Percentiles rank a stretch among this genome's conserved stretches.
Conservation (phyloP, 2,113 vertebrate species). For the Propithecus coquereli region DNA sequence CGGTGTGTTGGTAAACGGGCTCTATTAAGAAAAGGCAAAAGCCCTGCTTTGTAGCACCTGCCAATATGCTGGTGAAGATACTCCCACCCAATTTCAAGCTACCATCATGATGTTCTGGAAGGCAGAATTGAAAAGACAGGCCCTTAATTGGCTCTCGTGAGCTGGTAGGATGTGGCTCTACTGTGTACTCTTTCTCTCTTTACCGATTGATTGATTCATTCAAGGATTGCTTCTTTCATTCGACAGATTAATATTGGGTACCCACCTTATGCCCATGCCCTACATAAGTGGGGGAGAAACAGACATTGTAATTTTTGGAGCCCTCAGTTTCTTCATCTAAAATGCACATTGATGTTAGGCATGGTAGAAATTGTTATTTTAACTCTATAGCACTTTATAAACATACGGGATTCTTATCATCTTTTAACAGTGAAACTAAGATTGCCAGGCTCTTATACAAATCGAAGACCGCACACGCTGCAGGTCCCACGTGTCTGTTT, state of each 20-base stretch:
- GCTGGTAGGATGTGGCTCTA: background rate
- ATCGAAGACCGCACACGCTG: background rate
- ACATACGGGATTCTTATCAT: background rate
- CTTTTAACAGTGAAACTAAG: background rate
- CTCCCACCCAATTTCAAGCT: background rate
- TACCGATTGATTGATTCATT: background rate
- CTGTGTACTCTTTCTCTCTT: background rate
- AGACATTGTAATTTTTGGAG: background rate
- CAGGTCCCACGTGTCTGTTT: slow-evolving; percentile 32
- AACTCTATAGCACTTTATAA: background rate
- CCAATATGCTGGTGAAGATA: background rate
- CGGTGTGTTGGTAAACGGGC: background rate
- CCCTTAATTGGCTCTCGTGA: background rate
- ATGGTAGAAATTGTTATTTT: background rate
- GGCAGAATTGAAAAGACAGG: background rate
- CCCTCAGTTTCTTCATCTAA: background rate
- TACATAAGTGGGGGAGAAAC: background rate
- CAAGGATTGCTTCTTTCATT: background rate
- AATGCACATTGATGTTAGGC: background rate
- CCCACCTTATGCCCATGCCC: background rate
- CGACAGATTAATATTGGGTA: background rate
- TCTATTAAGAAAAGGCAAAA: background rate
- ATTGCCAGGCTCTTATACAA: background rate
- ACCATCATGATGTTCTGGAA: background rate
- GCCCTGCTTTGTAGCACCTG: background rate